These are phyloP conservation scores for Peromyscus eremicus DNA, from an alignment of 2,797 vertebrate species.

Conservation along the genomic window DNA sequence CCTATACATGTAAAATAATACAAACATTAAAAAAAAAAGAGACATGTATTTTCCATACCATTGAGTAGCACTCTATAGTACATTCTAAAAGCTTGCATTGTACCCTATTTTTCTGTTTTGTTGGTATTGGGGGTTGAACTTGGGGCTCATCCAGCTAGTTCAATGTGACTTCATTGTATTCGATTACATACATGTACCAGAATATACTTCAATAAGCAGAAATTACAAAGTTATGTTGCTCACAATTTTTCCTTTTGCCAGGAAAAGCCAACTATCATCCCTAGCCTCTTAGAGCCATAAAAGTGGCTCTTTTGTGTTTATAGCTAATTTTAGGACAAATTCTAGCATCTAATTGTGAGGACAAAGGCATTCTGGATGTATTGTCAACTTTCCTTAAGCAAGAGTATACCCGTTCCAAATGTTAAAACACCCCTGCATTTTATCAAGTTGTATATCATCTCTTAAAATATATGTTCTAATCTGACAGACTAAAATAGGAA, in stretches of 20 bases:
- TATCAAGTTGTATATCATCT: neutral
- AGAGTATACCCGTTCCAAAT: neutral
- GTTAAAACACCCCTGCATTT: neutral
- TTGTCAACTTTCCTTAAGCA: neutral
- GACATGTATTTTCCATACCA: neutral
- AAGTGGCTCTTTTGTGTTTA: neutral
- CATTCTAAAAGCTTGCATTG: neutral
- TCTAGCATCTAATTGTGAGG: neutral
- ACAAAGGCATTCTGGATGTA: neutral
- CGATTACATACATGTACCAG: neutral
- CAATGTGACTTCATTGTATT: neutral
- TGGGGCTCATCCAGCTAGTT: neutral
- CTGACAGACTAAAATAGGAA: neutral
- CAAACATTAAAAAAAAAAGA: neutral
- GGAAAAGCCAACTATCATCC: neutral
- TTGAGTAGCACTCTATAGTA: neutral
- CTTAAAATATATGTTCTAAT: constrained; percentile 39
- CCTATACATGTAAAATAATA: neutral
- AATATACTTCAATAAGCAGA: neutral
- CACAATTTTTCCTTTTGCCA: neutral
- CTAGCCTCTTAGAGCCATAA: neutral
- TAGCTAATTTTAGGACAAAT: constrained; percentile 27
- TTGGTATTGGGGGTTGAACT: neutral
- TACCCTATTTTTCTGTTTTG: neutral
- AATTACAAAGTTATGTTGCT: constrained; percentile 12